Base-by-base conservation (phyloP, 2,797 vertebrate species). In the Pempheris klunzingeri region DNA sequence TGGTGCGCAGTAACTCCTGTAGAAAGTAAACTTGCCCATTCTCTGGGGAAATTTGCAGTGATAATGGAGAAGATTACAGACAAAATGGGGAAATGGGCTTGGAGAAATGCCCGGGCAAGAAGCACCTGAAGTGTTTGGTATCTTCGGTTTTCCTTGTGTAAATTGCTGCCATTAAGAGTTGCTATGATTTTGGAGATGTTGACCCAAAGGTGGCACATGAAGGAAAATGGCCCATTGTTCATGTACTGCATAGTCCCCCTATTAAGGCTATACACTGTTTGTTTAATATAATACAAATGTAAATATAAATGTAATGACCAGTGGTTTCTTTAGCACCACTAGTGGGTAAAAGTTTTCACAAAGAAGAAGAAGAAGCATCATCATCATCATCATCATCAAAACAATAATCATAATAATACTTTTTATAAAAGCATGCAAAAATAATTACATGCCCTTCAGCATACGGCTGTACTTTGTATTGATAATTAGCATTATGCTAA, bases 41-140 rank as follows among this genome's bases (percentile, higher is more conserved):
- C 60, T 80, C 63, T 4, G 54, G 75, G 58, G 78, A 63, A 68
- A 81, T 86, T 36, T 54, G 41, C 53, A 43, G 46, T 24, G 47
- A 84, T 78, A 73, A 80, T 72, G 68, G 70, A 69, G 57, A 44
- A 74, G 52, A 82, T 82, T 69, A 68, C 13, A 64, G 71, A 70
- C 26, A 30, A 47, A 67, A 61, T 18, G 38, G 50, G 57, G 39
- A 46, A 63, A 69, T 18, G n/a, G 36, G 46, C 18, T 62, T 60
- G 69, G 57, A 80, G 41, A 61, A 73, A 74, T 20, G 76, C 44
- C 43, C 4, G 5, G 8, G 43, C 30, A 36, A 38, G 11, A 5
- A 52, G 34, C 0, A 0, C 49, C 47, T 46, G 17, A 53, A 78
- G 32, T 44, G 15, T n/a, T 50, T 70, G 36, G 57, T 69, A 47